phyloP scores from a whole-genome alignment of 2,113 vertebrate genomes.

The Carassius auratus region DNA sequence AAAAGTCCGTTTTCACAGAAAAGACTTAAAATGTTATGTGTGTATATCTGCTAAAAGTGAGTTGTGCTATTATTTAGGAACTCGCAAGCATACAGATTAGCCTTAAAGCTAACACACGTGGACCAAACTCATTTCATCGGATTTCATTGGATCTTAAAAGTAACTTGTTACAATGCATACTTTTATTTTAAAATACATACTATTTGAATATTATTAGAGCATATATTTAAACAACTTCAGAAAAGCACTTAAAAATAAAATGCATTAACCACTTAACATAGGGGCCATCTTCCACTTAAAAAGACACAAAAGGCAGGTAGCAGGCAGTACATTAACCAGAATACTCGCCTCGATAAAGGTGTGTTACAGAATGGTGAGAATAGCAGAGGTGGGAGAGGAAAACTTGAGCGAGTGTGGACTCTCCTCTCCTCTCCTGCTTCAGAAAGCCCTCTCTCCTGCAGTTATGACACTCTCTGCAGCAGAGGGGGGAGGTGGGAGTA shows the following conservation, averaged over 20 bases:
- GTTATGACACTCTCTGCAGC: conserved; percentile 40
- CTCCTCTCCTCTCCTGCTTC: not conserved
- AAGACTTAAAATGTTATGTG: not conserved
- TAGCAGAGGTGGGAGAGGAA: not conserved
- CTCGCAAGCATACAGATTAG: too few relatives aligned
- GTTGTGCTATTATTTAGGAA: not conserved
- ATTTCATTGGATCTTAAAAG: not conserved
- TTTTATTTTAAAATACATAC: not conserved
- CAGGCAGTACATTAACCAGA: not conserved
- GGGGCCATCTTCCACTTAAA: not conserved
- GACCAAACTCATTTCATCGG: not conserved
- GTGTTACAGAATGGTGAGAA: not conserved
- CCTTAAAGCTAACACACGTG: not conserved
- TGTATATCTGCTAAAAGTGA: not conserved
- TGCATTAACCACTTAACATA: not conserved
- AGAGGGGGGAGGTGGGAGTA: conserved; percentile 16
- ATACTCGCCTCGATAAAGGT: conserved; percentile 21
- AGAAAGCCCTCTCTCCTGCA: conserved; percentile 32
- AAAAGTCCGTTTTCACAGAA: not conserved
- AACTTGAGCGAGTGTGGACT: conserved; percentile 20
- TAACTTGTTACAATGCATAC: not conserved
- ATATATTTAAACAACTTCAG: not conserved
- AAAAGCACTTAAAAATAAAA: not conserved
- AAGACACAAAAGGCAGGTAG: not conserved
- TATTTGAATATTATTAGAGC: not conserved